Evolutionary conservation across 2,888 invertebrate species (phyloP).

Genomic region (Lasioglossum villosulum): DNA sequence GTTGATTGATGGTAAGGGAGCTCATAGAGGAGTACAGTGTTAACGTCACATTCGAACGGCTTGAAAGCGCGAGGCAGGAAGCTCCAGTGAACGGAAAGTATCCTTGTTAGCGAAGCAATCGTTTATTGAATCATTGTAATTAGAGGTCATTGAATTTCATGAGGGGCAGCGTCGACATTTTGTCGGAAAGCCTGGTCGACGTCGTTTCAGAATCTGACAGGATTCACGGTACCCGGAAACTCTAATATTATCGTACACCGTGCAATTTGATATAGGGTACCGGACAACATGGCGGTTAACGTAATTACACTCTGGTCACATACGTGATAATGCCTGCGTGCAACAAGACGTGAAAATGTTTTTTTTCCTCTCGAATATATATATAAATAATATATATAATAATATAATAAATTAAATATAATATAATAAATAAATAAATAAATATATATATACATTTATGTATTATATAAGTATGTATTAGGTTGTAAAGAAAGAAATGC

Average conservation of each 20-base stretch:
- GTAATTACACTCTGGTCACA: slow-evolving; percentile 34
- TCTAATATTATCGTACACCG: slow-evolving; percentile 36
- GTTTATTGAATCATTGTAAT: slow-evolving; percentile 63
- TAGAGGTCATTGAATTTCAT: slow-evolving; percentile 67
- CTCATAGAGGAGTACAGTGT: not conserved
- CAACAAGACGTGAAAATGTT: not conserved
- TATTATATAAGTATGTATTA: too few species aligned
- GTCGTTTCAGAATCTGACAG: slow-evolving; percentile 35
- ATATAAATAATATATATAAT: too few species aligned
- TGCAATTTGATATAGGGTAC: slow-evolving; percentile 42
- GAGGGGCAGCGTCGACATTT: slow-evolving; percentile 52
- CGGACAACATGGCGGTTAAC: slow-evolving; percentile 36
- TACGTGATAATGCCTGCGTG: not conserved
- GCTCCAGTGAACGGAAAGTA: slow-evolving; percentile 18
- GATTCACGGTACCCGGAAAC: slow-evolving; percentile 46
- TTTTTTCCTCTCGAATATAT: not conserved
- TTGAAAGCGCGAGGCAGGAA: slow-evolving; percentile 10
- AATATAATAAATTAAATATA: too few species aligned
- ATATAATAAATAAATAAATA: too few species aligned
- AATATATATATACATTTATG: too few species aligned
- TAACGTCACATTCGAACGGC: not conserved
- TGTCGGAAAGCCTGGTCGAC: slow-evolving; percentile 34
- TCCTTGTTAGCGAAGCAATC: slow-evolving; percentile 54
- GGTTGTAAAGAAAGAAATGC: too few species aligned
- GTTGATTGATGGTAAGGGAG: not conserved